A percentile compares a stretch with the other conserved stretches of the same genome.
phyloP scores from a whole-genome alignment of 2,797 vertebrate species.

The Xenentodon cancila region DNA sequence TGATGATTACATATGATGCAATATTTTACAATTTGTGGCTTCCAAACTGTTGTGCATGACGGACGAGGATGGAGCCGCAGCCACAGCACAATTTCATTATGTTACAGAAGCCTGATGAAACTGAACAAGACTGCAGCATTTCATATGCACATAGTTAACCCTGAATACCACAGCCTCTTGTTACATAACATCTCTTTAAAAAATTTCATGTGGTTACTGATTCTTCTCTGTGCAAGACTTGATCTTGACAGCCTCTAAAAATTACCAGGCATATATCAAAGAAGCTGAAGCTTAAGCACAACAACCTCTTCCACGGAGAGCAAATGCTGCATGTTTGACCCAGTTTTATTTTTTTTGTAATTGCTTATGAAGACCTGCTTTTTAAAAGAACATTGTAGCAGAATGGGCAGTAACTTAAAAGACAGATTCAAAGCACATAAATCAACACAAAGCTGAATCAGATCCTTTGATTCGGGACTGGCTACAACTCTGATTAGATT shows the following conservation, averaged over 20 bases:
- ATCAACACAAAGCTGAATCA: constrained; percentile 23
- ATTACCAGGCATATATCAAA: constrained; percentile 62
- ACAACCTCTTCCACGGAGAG: constrained; percentile 33
- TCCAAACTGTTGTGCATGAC: constrained; percentile 27
- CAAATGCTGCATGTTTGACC: constrained; percentile 59
- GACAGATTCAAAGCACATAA: constrained; percentile 19
- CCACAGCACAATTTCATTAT: constrained; percentile 24
- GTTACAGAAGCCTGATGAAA: background rate
- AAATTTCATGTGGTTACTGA: constrained; percentile 47
- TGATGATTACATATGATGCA: too few relatives aligned
- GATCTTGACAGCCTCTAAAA: constrained; percentile 42
- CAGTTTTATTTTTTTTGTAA: constrained; percentile 40
- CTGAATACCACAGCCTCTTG: constrained; percentile 6
- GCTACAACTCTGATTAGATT: constrained; percentile 35
- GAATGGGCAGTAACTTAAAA: constrained; percentile 28
- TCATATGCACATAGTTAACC: constrained; percentile 10
- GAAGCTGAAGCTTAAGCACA: constrained; percentile 23
- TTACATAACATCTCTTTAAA: background rate
- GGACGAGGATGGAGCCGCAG: constrained; percentile 10
- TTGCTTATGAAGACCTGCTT: constrained; percentile 16
- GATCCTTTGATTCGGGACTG: constrained; percentile 31
- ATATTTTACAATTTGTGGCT: constrained; percentile 44
- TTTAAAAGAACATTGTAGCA: constrained; percentile 36
- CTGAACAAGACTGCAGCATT: constrained; percentile 16
- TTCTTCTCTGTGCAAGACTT: constrained; percentile 25